A percentile compares a stretch with the other conserved stretches of the same genome.
Conservation (phyloP, 2,113 vertebrate genomes). For the human (Homo sapiens) region DNA sequence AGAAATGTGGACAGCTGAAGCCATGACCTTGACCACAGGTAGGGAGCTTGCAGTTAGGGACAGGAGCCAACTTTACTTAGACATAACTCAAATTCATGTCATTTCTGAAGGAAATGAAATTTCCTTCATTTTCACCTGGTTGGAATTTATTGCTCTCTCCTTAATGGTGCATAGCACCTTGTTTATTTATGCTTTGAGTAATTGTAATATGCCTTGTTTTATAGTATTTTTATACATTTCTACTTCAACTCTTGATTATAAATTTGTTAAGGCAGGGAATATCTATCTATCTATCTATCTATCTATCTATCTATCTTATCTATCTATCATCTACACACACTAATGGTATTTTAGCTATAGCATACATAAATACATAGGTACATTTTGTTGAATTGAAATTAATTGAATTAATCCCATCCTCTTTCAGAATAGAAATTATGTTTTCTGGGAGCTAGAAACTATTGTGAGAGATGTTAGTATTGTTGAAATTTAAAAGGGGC, state of each 20-base stretch:
- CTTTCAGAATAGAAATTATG: not conserved
- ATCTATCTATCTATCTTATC: too few relatives aligned
- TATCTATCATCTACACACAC: too few relatives aligned
- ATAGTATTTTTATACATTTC: not conserved
- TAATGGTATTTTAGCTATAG: not conserved
- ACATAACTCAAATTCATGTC: not conserved
- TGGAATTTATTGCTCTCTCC: not conserved
- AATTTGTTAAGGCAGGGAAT: not conserved
- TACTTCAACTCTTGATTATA: not conserved
- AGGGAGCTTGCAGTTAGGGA: not conserved
- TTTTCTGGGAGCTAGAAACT: conserved; percentile 2
- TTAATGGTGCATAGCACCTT: not conserved
- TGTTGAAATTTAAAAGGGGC: not conserved
- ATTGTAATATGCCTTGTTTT: not conserved
- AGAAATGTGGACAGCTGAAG: not conserved
- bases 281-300: not conserved
- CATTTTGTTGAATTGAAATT: conserved; percentile 9
- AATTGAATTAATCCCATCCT: not conserved
- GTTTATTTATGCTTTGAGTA: not conserved
- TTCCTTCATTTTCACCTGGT: not conserved
- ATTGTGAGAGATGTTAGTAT: not conserved
- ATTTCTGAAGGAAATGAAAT: not conserved
- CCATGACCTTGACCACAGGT: not conserved
- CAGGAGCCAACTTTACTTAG: not conserved
- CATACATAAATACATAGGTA: not conserved